Evolutionary conservation across 2,797 vertebrate genomes (phyloP), one percentile per base, ranked within the genome.

Genomic region (Buphagus erythrorhynchus): DNA sequence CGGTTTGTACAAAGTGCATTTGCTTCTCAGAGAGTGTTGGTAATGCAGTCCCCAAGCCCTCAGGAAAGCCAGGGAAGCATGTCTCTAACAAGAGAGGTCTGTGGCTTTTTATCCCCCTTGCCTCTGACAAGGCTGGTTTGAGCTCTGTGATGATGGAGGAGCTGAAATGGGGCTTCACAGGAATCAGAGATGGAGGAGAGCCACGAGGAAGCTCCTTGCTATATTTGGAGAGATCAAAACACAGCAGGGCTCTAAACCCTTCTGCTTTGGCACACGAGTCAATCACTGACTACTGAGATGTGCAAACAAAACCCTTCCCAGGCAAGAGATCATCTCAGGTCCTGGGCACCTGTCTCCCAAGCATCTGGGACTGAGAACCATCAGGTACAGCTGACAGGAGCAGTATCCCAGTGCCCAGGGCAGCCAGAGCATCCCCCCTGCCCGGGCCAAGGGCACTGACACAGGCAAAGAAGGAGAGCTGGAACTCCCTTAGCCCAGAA

Each of bases 241-340:
- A 0, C 3, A 0, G 3, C 0, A 0, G 42, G 76, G 54, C 59
- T 22, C 18, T 28, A 42, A 92, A 74, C 10, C 16, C 58, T 71
- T 21, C 13, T 10, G 35, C 65, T 85, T 45, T 28, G 46, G 90
- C 71, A 33, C 49, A 29, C 4, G 46, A 78, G 85, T 62, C 75
- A 42, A 16, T 52, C 84, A 28, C n/a, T 38, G 28, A 68, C 71
- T 33, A 40, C 45, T 24, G 48, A 29, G 46, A n/a, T 21, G 31
- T 33, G 75, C 58, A 62, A 63, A 51, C 29, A 86, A 80, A 89
- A 66, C 25, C 63, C 14, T 66, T 46, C 78, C 57, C 36, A 59
- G 69, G 46, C 29, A 85, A 76, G 40, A 5, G n/a, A 63, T 10
- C 20, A 10, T 16, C 29, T 18, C 10, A 42, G 15, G 17, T 25